Conservation (phyloP, 2,888 invertebrate genomes). For the Taenaris catops region DNA sequence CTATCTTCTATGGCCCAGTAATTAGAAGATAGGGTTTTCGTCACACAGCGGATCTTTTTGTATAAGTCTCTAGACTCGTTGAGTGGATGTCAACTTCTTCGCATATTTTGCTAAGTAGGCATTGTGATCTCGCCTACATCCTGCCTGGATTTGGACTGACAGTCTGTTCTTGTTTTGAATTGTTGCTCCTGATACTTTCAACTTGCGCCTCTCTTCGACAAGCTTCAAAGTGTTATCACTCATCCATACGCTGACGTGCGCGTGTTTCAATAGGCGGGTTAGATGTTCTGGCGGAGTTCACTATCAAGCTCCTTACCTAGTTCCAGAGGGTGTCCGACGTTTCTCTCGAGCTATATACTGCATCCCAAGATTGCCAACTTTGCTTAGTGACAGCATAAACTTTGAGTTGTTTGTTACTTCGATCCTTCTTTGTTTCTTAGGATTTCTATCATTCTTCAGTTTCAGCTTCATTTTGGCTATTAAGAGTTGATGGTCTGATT, state of each 20-base stretch:
- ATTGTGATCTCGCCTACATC: slow-evolving; percentile 6
- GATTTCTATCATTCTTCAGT: neutral
- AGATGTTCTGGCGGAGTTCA: neutral
- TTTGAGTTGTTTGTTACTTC: neutral
- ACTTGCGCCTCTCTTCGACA: neutral
- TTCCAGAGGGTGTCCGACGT: neutral
- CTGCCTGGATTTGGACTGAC: slow-evolving; percentile 8
- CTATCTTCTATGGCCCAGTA: neutral
- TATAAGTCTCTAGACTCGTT: slow-evolving; percentile 28
- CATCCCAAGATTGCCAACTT: neutral
- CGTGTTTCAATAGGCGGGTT: neutral
- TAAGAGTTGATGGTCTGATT: too few relatives aligned
- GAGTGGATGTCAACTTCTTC: neutral
- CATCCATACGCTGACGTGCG: slow-evolving; percentile 5
- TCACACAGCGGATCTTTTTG: neutral
- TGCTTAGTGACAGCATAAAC: neutral
- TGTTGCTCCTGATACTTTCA: slow-evolving; percentile 6
- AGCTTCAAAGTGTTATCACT: slow-evolving; percentile 6
- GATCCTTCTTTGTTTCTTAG: neutral
- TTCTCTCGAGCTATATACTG: neutral
- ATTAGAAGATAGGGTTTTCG: neutral
- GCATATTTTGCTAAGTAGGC: slow-evolving; percentile 1
- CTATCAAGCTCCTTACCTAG: neutral
- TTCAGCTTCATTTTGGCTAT: neutral
- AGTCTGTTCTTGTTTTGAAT: slow-evolving; percentile 2